Evolutionary conservation across 2,113 vertebrate species (phyloP).

Genomic region (Nycticebus coucang): DNA sequence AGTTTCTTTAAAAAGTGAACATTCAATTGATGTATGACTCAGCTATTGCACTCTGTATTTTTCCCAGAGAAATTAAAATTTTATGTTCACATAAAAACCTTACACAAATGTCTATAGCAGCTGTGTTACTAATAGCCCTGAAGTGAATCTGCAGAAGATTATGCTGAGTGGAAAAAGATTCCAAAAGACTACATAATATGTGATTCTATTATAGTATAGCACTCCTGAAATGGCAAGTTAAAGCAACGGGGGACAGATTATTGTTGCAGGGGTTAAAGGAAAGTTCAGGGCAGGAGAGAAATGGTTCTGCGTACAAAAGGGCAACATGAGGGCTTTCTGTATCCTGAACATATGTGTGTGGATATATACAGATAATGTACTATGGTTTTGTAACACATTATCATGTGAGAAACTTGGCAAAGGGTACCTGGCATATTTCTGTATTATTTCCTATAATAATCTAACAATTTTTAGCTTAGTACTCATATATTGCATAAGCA

Average conservation of each 20-base stretch:
- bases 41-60: not conserved
- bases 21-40: not conserved
- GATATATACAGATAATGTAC: not conserved
- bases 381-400: not conserved
- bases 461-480: not conserved
- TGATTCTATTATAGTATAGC: not conserved
- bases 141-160: not conserved
- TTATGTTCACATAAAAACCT: not conserved
- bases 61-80: not conserved
- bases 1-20: not conserved
- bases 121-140: not conserved
- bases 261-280: not conserved
- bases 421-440: not conserved
- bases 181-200: not conserved
- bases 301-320: not conserved
- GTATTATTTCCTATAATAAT: not conserved
- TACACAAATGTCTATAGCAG: not conserved
- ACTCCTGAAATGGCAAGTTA: not conserved
- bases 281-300: not conserved
- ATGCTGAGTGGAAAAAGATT: not conserved
- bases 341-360: not conserved
- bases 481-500: not conserved
- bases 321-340: not conserved
- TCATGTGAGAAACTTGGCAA: not conserved
- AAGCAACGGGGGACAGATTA: not conserved